These are phyloP conservation scores for Sebastes hopkinsi DNA, from an alignment of 2,797 vertebrate genomes.

Conservation along the genomic window DNA sequence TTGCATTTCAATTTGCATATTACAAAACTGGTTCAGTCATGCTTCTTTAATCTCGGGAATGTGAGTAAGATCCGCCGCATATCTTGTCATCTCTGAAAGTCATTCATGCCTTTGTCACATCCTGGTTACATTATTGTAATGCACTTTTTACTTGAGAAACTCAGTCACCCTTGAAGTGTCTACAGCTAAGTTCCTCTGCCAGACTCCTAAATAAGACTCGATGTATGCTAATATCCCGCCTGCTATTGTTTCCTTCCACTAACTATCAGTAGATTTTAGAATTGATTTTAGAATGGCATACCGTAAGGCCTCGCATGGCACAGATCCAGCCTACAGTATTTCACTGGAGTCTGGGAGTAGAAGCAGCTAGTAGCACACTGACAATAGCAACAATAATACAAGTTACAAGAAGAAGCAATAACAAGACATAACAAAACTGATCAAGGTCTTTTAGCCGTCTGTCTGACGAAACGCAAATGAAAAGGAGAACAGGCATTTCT, in stretches of 20 bases:
- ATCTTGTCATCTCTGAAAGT: slow-evolving; percentile 43
- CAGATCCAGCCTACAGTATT: neutral
- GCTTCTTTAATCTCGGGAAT: slow-evolving; percentile 32
- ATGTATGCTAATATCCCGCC: neutral
- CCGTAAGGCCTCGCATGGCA: neutral
- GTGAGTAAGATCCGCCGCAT: slow-evolving; percentile 25
- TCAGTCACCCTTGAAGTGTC: slow-evolving; percentile 24
- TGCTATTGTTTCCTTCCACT: neutral
- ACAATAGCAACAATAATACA: neutral
- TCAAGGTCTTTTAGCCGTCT: neutral
- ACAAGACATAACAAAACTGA: neutral
- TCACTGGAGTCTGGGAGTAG: neutral
- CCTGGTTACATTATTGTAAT: slow-evolving; percentile 42
- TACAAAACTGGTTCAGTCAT: slow-evolving; percentile 25
- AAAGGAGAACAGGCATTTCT: slow-evolving; percentile 2
- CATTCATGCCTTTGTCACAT: slow-evolving; percentile 48
- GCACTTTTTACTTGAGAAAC: slow-evolving; percentile 20
- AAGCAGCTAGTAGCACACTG: neutral
- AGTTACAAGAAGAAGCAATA: neutral
- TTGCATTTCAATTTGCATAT: slow-evolving; percentile 25
- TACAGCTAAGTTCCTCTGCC: slow-evolving; percentile 34
- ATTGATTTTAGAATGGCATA: neutral
- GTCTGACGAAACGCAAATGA: neutral
- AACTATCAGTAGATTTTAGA: neutral
- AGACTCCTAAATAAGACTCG: slow-evolving; percentile 20